phyloP scores from a whole-genome alignment of 2,797 vertebrate genomes.

The Melanotaenia maccullochi region DNA sequence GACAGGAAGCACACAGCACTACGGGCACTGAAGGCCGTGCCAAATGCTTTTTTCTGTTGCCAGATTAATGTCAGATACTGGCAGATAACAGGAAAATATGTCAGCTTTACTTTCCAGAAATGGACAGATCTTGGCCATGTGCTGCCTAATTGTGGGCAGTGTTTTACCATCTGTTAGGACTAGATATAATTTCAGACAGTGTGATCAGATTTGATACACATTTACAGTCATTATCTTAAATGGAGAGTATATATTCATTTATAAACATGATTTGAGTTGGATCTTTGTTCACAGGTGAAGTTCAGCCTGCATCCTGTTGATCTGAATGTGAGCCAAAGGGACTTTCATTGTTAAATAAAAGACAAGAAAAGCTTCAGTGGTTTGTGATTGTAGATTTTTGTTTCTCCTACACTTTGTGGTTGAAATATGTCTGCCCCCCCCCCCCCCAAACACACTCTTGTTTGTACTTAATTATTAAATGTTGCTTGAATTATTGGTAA shows the following conservation, averaged over 20 bases:
- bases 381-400: conserved; percentile 60
- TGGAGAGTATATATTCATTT: conserved; percentile 66
- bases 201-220: conserved; percentile 76
- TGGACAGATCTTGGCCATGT: conserved; percentile 84
- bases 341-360: conserved; percentile 24
- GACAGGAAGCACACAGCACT: conserved; percentile 70
- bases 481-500: conserved; percentile 63
- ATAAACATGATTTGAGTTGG: conserved; percentile 29
- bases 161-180: conserved; percentile 84
- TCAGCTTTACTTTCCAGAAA: conserved; percentile 85
- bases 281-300: conserved; percentile 30
- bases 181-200: conserved; percentile 80
- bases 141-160: conserved; percentile 84
- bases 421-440: conserved; percentile 21
- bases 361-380: conserved; percentile 36
- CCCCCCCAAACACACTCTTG: conserved; percentile 1
- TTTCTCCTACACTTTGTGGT: conserved; percentile 34
- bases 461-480: conserved; percentile 56
- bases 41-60: conserved; percentile 77
- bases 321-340: conserved; percentile 19
- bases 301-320: conserved; percentile 15
- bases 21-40: conserved; percentile 59
- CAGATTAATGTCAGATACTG: conserved; percentile 85
- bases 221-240: conserved; percentile 74
- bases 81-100: conserved; percentile 84